Percentiles rank a stretch among this genome's conserved stretches.
These are phyloP conservation scores for Picathartes gymnocephalus DNA, from an alignment of 2,113 vertebrate species.

Conservation along the genomic window DNA sequence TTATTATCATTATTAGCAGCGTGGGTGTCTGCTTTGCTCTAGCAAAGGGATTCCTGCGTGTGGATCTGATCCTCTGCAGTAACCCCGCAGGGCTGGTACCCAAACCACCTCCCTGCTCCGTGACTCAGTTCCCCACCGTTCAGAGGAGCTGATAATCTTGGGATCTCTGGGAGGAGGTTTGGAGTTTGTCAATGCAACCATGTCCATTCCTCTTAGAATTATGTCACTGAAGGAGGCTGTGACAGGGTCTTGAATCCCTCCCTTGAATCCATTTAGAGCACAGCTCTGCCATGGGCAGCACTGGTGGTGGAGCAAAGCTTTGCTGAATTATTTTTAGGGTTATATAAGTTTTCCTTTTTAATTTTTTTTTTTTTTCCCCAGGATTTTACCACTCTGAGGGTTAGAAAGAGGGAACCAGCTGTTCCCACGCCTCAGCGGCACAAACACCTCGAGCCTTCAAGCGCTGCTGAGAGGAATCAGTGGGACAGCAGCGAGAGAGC, in stretches of 20 bases:
- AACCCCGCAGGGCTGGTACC: background rate
- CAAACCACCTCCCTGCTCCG: background rate
- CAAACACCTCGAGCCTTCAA: background rate
- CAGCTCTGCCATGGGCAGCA: background rate
- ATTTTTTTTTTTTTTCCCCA: background rate
- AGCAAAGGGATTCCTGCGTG: background rate
- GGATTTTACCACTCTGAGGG: background rate
- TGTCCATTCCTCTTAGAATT: background rate
- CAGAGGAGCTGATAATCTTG: background rate
- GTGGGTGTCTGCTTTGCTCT: conserved; percentile 24
- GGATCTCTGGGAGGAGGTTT: background rate
- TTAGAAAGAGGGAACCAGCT: background rate
- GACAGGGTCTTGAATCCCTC: background rate
- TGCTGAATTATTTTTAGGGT: fast-evolving
- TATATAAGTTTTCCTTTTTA: background rate
- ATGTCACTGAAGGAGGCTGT: background rate
- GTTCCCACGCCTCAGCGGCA: background rate
- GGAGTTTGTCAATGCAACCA: background rate
- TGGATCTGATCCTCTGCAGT: background rate
- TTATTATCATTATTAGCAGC: background rate
- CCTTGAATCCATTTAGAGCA: background rate
- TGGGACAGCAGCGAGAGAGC: background rate
- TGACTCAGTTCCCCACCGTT: background rate
- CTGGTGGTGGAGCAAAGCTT: background rate
- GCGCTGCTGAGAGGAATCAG: background rate